A percentile compares a stretch with the other conserved stretches of the same genome.
Evolutionary conservation across 1,140 invertebrate species (phyloP).

Genomic region (Heliconius hermathena): DNA sequence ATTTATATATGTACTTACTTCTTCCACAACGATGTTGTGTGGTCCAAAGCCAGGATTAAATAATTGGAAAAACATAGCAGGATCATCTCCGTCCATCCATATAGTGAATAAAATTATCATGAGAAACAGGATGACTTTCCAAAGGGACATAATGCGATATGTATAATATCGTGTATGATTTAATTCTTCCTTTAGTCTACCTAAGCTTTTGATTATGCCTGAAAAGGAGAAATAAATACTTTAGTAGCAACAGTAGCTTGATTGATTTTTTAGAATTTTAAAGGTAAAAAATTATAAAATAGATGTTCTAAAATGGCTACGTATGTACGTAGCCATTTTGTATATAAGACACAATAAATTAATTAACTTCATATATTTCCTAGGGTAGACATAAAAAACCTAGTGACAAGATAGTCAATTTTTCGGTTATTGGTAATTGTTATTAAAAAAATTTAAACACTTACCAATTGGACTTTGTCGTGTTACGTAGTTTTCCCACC

Average conservation of each 20-base stretch:
- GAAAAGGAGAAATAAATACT: slow-evolving; percentile 48
- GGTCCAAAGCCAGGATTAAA: slow-evolving; percentile 89
- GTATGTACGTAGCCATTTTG: no score
- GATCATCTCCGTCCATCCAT: slow-evolving; percentile 88
- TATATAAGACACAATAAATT: no score
- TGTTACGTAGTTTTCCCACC: slow-evolving; percentile 98
- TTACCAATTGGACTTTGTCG: slow-evolving; percentile 89
- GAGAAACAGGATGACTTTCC: slow-evolving; percentile 93
- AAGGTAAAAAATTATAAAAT: not conserved
- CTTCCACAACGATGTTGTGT: slow-evolving; percentile 90
- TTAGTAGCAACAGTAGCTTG: slow-evolving; percentile 2
- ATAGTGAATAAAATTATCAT: slow-evolving; percentile 88
- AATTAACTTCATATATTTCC: no score
- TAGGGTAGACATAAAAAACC: no score
- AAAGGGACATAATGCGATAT: slow-evolving; percentile 93
- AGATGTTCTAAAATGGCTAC: no score
- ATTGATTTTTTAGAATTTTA: not conserved
- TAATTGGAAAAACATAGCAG: slow-evolving; percentile 89
- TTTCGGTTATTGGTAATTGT: no score
- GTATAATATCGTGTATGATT: slow-evolving; percentile 92
- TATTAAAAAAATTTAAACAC: no score
- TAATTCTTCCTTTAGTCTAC: slow-evolving; percentile 91
- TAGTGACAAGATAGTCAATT: no score
- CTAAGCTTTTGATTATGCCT: slow-evolving; percentile 91
- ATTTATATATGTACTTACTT: slow-evolving; percentile 77